Evolutionary conservation across 2,113 vertebrate species (phyloP).

Genomic region (Theropithecus gelada): DNA sequence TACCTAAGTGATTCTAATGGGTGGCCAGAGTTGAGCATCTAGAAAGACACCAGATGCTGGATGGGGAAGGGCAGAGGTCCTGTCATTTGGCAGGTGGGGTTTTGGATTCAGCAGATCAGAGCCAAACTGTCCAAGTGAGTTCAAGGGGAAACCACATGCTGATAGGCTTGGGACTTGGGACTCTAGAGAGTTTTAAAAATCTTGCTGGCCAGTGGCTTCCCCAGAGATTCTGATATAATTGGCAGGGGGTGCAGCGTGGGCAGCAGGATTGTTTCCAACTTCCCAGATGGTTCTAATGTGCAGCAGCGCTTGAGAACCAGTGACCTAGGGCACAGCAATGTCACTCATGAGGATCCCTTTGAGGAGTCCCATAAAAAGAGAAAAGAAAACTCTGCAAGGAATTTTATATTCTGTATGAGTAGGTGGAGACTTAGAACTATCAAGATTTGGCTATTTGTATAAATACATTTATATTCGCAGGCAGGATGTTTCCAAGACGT

Average conservation of each 20-base stretch:
- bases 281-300: background rate
- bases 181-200: background rate
- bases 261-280: background rate
- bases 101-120: background rate
- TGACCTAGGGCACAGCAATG: background rate
- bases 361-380: background rate
- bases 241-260: too few relatives aligned
- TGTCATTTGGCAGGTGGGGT: background rate
- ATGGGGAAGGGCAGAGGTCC: background rate
- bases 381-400: background rate
- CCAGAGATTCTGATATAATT: background rate
- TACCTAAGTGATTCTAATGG: background rate
- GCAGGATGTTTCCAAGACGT: background rate
- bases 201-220: background rate
- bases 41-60: background rate
- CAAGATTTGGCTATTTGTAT: background rate
- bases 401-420: constrained; percentile 19
- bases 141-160: background rate
- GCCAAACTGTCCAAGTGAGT: background rate
- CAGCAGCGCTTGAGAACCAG: background rate
- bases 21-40: background rate
- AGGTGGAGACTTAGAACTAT: background rate
- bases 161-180: too few relatives aligned
- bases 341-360: background rate
- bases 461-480: constrained; percentile 27